Percentiles rank a stretch among this genome's conserved stretches.
Evolutionary conservation across 2,888 invertebrate species (phyloP).

Genomic region (Nemotelus nigrinus): DNA sequence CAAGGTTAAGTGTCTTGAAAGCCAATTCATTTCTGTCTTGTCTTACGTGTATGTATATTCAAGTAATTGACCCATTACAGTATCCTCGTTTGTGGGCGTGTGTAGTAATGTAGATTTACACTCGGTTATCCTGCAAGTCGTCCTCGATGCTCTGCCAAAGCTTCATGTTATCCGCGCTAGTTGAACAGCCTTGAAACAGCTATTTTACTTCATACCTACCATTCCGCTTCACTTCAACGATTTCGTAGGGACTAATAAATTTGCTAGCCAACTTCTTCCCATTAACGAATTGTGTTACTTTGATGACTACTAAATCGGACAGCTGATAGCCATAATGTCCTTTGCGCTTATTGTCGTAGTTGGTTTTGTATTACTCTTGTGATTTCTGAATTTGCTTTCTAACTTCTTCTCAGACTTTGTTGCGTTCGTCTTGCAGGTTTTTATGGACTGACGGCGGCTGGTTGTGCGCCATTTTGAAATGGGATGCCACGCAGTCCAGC

Average conservation of each 20-base stretch:
- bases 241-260: no score
- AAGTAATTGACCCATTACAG: no score
- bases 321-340: no score
- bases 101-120: not conserved
- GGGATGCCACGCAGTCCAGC: not conserved
- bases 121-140: conserved; percentile 6
- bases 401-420: conserved; percentile 35
- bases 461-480: conserved; percentile 20
- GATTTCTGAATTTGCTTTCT: conserved; percentile 51
- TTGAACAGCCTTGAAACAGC: conserved; percentile 34
- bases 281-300: conserved; percentile 50
- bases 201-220: conserved; percentile 47
- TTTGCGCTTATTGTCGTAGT: no score
- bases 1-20: no score
- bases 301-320: conserved; percentile 50
- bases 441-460: not conserved
- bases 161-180: conserved; percentile 48
- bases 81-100: no score
- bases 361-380: conserved; percentile 44
- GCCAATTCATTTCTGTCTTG: no score
- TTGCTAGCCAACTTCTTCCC: conserved; percentile 48
- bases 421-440: conserved; percentile 28
- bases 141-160: conserved; percentile 34
- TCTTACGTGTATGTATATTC: no score
- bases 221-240: conserved; percentile 29